Evolutionary conservation across 2,888 invertebrate species (phyloP).

Genomic region (Abscondita cerata): DNA sequence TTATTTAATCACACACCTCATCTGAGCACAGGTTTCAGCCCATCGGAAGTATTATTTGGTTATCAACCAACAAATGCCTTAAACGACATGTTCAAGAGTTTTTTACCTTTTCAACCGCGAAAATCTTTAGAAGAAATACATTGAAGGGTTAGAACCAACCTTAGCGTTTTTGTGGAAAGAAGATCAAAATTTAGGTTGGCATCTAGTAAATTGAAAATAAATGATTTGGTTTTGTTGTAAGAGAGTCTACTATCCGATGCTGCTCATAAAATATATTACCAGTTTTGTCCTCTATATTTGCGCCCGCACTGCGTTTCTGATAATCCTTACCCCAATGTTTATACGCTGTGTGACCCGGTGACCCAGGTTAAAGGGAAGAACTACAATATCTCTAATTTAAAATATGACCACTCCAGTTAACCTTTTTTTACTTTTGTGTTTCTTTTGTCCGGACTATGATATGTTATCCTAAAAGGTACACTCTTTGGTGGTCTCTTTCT

Average conservation of each 20-base stretch:
- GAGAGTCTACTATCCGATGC: conserved; percentile 13
- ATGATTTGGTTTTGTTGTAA: conserved; percentile 17
- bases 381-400: conserved; percentile 19
- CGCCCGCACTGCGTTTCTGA: conserved; percentile 14
- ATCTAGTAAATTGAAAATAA: not conserved
- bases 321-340: conserved; percentile 17
- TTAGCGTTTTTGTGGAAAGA: not conserved
- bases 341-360: not conserved
- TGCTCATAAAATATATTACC: conserved; percentile 1
- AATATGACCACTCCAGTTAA: conserved; percentile 7
- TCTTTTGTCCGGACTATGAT: too few species aligned
- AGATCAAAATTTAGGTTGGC: not conserved
- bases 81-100: not conserved
- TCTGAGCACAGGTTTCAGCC: conserved; percentile 9
- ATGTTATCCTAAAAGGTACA: too few species aligned
- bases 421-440: too few species aligned
- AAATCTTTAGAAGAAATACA: not conserved
- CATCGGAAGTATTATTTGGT: conserved; percentile 5
- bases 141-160: not conserved
- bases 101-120: not conserved
- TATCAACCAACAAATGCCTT: not conserved
- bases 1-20: conserved; percentile 12
- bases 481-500: too few species aligned
- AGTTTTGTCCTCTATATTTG: conserved; percentile 21
- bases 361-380: conserved; percentile 7